These are phyloP conservation scores for Echeneis naucrates DNA, from an alignment of 2,797 vertebrate species.

Conservation along the genomic window DNA sequence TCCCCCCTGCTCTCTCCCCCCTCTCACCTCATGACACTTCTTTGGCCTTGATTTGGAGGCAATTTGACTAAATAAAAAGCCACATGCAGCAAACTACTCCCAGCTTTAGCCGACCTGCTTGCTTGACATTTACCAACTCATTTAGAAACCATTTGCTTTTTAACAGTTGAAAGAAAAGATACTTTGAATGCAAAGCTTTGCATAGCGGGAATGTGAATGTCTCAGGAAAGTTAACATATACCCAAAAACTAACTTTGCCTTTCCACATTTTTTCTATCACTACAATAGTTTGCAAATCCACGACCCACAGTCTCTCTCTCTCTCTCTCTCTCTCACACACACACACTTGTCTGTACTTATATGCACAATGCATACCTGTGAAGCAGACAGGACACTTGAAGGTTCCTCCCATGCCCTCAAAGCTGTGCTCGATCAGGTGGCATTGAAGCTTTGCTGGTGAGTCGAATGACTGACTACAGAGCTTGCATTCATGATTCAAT, in stretches of 20 bases:
- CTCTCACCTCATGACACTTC: slow-evolving; percentile 75
- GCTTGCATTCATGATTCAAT: slow-evolving; percentile 98
- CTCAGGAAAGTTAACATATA: slow-evolving; percentile 22
- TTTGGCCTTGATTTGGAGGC: slow-evolving; percentile 78
- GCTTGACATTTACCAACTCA: slow-evolving; percentile 74
- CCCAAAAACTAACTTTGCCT: not conserved
- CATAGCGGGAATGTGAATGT: slow-evolving; percentile 31
- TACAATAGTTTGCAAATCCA: not conserved
- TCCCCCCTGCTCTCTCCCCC: slow-evolving; percentile 49
- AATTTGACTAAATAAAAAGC: slow-evolving; percentile 81
- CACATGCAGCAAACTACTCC: slow-evolving; percentile 75
- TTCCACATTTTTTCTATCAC: not conserved
- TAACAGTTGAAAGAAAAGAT: slow-evolving; percentile 32
- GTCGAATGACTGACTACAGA: slow-evolving; percentile 98
- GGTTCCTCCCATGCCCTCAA: slow-evolving; percentile 99
- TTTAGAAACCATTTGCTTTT: slow-evolving; percentile 73
- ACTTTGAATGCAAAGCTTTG: slow-evolving; percentile 24
- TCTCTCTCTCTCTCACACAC: too few species aligned
- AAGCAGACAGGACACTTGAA: slow-evolving; percentile 99
- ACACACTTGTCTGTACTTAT: slow-evolving; percentile 12
- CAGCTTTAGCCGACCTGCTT: slow-evolving; percentile 53
- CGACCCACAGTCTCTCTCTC: not conserved
- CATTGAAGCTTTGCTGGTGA: slow-evolving; percentile 98
- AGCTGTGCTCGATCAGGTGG: slow-evolving; percentile 99
- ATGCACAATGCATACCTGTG: slow-evolving; percentile 87